Percentiles rank a stretch among this genome's conserved stretches.
Conservation (phyloP, 2,113 vertebrate species). For the Paradisaea rubra region DNA sequence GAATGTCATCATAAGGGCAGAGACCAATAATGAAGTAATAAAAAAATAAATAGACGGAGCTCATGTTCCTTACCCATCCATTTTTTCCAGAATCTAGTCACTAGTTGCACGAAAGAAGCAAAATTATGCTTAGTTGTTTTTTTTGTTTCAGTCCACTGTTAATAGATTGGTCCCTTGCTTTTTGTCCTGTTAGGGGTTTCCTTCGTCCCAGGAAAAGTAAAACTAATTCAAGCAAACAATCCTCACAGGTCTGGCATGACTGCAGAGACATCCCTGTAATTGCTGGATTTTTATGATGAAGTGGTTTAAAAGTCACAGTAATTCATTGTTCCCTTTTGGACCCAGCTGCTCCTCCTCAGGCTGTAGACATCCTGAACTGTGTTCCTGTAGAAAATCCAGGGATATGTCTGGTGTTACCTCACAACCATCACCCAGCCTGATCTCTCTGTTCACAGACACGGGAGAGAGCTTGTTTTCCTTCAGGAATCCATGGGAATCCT, state of each 20-base stretch:
- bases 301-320: background rate
- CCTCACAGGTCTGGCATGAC: background rate
- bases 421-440: background rate
- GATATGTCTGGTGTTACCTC: background rate
- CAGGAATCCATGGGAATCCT: background rate
- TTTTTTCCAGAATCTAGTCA: background rate
- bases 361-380: background rate
- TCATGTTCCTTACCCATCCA: background rate
- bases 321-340: background rate
- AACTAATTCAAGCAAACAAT: background rate
- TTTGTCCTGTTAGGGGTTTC: background rate
- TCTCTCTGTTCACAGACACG: background rate
- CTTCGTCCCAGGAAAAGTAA: background rate
- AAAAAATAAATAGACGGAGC: background rate
- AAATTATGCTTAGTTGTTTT: background rate
- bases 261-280: background rate
- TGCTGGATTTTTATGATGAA: fast-evolving
- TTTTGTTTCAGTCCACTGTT: background rate
- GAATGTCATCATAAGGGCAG: background rate
- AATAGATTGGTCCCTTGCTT: background rate
- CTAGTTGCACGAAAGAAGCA: background rate
- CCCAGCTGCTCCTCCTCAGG: background rate
- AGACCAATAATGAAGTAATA: background rate
- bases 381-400: background rate
- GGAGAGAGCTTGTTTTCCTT: background rate